phyloP scores from a whole-genome alignment of 2,797 vertebrate species.

The Rhabdophis nuchalis region DNA sequence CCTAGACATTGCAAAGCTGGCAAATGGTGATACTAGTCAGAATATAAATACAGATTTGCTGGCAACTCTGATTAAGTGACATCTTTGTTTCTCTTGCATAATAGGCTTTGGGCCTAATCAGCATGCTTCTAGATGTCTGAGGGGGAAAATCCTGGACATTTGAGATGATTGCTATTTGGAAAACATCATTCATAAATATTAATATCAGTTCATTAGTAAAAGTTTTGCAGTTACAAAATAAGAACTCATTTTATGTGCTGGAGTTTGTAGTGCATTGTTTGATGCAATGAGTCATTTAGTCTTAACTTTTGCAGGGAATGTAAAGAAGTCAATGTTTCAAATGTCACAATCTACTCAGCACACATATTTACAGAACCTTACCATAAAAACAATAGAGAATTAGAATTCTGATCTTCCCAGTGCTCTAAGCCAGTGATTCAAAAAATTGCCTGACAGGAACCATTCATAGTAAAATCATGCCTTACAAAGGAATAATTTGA shows the following conservation, averaged over 20 bases:
- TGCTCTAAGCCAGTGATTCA: background rate
- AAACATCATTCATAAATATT: background rate
- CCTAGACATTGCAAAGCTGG: background rate
- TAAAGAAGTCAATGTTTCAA: background rate
- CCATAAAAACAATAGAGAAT: background rate
- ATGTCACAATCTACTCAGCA: background rate
- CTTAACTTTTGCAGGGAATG: background rate
- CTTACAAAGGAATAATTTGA: background rate
- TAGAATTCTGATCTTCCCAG: background rate
- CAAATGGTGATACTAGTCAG: background rate
- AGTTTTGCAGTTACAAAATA: background rate
- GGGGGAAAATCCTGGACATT: background rate
- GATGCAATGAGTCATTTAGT: background rate
- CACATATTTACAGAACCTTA: background rate
- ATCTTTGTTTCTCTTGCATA: background rate
- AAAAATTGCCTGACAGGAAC: background rate
- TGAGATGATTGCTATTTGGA: background rate
- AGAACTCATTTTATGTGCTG: background rate
- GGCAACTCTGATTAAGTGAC: background rate
- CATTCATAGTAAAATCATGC: background rate
- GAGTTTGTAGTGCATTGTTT: background rate
- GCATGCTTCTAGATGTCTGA: background rate
- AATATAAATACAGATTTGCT: background rate
- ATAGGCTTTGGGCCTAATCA: background rate
- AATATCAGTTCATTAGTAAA: background rate